Evolutionary conservation across 2,888 invertebrate species (phyloP).

Genomic region (Petrolisthes manimaculis): DNA sequence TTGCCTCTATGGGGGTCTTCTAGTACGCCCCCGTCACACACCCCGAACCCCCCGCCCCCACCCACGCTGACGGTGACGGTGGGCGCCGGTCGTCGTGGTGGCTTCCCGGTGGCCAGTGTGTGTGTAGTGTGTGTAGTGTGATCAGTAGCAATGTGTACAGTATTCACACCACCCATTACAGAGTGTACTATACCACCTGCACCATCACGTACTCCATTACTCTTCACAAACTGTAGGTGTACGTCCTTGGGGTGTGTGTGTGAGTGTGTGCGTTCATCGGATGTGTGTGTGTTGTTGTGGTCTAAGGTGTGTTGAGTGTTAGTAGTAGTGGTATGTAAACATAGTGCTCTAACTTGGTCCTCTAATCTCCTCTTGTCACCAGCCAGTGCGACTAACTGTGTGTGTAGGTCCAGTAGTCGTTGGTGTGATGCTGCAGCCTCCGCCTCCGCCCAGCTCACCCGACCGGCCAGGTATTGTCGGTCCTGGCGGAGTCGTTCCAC

Average conservation of each 20-base stretch:
- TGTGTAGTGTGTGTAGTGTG: conserved; percentile 34
- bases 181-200: conserved; percentile 49
- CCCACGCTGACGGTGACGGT: conserved; percentile 61
- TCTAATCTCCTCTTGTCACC: conserved; percentile 76
- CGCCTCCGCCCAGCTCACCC: conserved; percentile 80
- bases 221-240: conserved; percentile 72
- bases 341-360: conserved; percentile 75
- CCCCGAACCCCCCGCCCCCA: conserved; percentile 6
- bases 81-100: conserved; percentile 32
- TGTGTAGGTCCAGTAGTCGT: conserved; percentile 77
- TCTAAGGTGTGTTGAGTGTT: conserved; percentile 74
- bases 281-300: conserved; percentile 27
- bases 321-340: conserved; percentile 74
- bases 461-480: conserved; percentile 80
- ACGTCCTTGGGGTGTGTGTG: conserved; percentile 72
- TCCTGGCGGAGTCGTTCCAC: conserved; percentile 78
- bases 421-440: conserved; percentile 79
- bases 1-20: background rate
- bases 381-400: conserved; percentile 76
- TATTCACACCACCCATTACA: conserved; percentile 51
- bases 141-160: conserved; percentile 48
- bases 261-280: conserved; percentile 69
- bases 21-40: background rate
- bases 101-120: background rate
- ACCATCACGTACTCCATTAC: conserved; percentile 38